These are phyloP conservation scores for Heteropelma amictum DNA, from an alignment of 2,888 invertebrate species.

Conservation along the genomic window DNA sequence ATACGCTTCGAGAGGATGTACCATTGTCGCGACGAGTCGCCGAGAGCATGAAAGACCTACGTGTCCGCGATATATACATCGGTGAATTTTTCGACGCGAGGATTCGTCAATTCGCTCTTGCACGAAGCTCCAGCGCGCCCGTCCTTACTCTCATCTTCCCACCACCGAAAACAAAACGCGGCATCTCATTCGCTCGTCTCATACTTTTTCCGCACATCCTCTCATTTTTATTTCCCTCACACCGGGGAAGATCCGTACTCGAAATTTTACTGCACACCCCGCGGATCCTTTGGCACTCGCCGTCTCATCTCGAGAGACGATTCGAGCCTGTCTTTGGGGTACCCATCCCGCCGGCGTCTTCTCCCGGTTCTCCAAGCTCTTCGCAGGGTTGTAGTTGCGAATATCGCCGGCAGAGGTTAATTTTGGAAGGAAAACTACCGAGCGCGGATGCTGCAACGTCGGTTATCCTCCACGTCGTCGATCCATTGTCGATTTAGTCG, in stretches of 20 bases:
- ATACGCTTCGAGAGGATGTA: conserved; percentile 12
- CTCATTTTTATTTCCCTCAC: no score
- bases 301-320: no score
- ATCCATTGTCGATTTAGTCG: conserved; percentile 35
- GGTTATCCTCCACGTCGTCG: conserved; percentile 24
- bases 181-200: neutral
- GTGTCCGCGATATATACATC: neutral
- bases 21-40: conserved; percentile 7
- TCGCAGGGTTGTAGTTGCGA: no score
- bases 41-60: neutral
- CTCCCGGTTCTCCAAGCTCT: neutral
- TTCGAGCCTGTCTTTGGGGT: no score
- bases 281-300: no score
- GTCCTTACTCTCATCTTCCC: no score
- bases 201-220: neutral
- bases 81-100: conserved; percentile 22
- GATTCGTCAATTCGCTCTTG: conserved; percentile 13
- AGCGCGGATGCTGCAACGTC: conserved; percentile 7
- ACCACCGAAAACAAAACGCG: no score
- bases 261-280: no score
- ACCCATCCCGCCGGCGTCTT: neutral
- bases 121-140: no score
- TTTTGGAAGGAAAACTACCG: conserved; percentile 26
- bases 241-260: no score
- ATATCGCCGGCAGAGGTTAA: conserved; percentile 15